phyloP scores from a whole-genome alignment of 2,797 vertebrate genomes.

The Buphagus erythrorhynchus region DNA sequence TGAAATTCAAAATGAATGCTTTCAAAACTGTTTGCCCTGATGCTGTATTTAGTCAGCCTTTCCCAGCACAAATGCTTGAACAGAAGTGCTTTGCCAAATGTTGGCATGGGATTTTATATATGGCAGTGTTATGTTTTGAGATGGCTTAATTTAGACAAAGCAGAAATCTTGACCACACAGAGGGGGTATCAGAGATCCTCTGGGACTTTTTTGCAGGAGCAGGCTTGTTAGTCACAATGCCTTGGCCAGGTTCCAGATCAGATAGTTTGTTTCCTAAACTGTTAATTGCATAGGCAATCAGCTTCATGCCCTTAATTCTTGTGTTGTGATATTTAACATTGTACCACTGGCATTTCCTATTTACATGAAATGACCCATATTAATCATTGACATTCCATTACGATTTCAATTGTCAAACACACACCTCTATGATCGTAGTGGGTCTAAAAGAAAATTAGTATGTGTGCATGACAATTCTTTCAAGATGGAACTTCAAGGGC shows the following conservation, averaged over 20 bases:
- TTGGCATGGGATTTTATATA: conserved; percentile 25
- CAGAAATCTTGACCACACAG: conserved; percentile 25
- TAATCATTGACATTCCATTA: not conserved
- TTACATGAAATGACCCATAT: not conserved
- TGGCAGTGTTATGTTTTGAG: not conserved
- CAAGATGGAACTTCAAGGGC: not conserved
- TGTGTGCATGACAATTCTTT: not conserved
- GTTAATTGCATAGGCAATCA: not conserved
- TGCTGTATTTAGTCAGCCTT: conserved; percentile 28
- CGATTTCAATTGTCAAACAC: not conserved
- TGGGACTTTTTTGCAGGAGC: not conserved
- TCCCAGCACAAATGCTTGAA: conserved; percentile 11
- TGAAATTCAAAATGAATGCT: not conserved
- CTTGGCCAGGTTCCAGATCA: conserved; percentile 18
- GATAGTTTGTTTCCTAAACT: not conserved
- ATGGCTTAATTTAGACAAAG: conserved; percentile 32
- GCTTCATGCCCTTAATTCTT: not conserved
- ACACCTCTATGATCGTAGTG: fast-evolving
- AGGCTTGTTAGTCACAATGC: not conserved
- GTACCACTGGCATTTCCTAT: not conserved
- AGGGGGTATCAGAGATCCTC: not conserved
- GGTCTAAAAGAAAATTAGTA: not conserved
- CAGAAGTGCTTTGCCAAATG: conserved; percentile 29
- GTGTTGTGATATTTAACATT: not conserved
- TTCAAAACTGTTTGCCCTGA: conserved; percentile 19